Conservation (phyloP, 2,113 vertebrate species). For the Campylomormyrus tamandua region DNA sequence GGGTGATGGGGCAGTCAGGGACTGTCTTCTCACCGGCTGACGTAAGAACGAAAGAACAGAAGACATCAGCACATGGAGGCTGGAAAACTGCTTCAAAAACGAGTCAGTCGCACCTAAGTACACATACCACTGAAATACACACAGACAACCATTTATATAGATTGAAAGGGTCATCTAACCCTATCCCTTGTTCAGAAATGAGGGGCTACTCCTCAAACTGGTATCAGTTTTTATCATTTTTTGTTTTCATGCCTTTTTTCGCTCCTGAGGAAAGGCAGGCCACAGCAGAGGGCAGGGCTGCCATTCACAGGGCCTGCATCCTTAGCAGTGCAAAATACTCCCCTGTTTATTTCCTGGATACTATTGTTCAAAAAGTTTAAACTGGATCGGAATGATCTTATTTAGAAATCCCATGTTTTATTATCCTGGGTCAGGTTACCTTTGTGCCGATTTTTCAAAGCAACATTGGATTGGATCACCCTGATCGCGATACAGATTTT, state of each 20-base stretch:
- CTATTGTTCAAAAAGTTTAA: neutral
- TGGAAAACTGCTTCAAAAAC: neutral
- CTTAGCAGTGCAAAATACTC: neutral
- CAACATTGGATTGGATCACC: neutral
- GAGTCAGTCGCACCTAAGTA: neutral
- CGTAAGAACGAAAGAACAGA: neutral
- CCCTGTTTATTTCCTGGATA: neutral
- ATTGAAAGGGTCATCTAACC: neutral
- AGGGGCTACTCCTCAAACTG: neutral
- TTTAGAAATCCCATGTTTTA: neutral
- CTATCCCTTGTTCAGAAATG: neutral
- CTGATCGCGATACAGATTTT: neutral
- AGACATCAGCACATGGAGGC: neutral
- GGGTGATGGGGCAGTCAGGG: slow-evolving; percentile 79
- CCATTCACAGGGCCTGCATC: neutral
- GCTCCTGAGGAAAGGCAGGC: neutral
- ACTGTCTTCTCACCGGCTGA: slow-evolving; percentile 84
- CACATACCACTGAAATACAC: neutral
- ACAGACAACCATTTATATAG: neutral
- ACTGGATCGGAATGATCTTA: neutral
- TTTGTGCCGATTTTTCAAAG: neutral
- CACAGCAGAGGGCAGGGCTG: neutral
- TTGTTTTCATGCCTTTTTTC: neutral
- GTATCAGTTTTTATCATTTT: neutral
- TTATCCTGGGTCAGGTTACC: neutral